phyloP scores from a whole-genome alignment of 2,888 invertebrate species.

The Pyrgus malvae region DNA sequence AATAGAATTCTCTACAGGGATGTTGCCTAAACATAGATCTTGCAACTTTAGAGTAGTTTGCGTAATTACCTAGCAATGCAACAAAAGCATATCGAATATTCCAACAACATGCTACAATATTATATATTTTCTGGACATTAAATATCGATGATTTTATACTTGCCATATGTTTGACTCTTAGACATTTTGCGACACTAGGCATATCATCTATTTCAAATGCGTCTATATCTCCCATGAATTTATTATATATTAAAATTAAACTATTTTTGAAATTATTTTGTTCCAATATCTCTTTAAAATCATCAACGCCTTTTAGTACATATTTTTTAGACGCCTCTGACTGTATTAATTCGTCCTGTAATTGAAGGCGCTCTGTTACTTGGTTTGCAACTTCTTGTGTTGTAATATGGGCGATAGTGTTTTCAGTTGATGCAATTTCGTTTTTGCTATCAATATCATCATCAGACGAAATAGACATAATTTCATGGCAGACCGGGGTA shows the following conservation, averaged over 20 bases:
- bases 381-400: neutral
- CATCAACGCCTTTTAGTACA: neutral
- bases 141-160: too few relatives aligned
- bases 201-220: neutral
- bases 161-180: neutral
- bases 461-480: constrained; percentile 3
- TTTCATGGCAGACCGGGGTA: too few relatives aligned
- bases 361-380: too few relatives aligned
- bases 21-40: neutral
- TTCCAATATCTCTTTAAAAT: neutral
- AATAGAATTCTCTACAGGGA: neutral
- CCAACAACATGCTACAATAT: constrained; percentile 5
- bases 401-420: too few relatives aligned
- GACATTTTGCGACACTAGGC: neutral
- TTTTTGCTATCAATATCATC: neutral
- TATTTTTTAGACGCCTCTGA: neutral
- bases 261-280: neutral
- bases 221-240: neutral
- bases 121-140: neutral
- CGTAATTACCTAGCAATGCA: neutral
- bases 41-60: neutral
- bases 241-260: neutral
- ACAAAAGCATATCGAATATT: neutral
- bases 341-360: neutral
- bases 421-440: neutral